Evolutionary conservation across 2,888 invertebrate species (phyloP).

Genomic region (Ormyrus thymus): DNA sequence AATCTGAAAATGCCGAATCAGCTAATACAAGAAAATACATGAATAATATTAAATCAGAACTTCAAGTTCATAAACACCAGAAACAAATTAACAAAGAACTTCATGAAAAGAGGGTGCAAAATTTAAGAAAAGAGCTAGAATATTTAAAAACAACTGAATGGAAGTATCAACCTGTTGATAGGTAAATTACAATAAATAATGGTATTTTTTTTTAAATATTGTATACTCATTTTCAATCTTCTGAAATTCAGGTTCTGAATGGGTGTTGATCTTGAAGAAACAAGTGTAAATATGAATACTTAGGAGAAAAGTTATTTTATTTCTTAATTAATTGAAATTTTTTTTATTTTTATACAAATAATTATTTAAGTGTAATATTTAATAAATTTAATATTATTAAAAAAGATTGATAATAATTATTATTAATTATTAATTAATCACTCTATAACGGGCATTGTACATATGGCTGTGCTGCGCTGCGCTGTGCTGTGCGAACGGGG

Average conservation of each 20-base stretch:
- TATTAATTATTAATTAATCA: background rate
- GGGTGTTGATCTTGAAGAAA: no score
- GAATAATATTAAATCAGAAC: slow-evolving; percentile 48
- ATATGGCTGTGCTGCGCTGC: no score
- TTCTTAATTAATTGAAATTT: background rate
- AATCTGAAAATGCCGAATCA: slow-evolving; percentile 69
- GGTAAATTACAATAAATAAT: slow-evolving; percentile 17
- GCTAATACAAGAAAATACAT: slow-evolving; percentile 57
- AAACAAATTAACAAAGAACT: slow-evolving; percentile 45
- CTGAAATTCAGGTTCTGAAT: no score
- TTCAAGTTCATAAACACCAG: slow-evolving; percentile 42
- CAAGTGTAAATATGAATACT: background rate
- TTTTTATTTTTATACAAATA: slow-evolving; percentile 19
- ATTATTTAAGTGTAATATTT: no score
- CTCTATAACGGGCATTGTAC: no score
- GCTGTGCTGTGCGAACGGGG: no score
- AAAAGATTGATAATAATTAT: no score
- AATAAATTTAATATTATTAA: no score
- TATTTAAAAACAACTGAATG: slow-evolving; percentile 55
- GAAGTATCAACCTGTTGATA: slow-evolving; percentile 54
- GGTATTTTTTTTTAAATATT: no score
- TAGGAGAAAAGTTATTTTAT: background rate
- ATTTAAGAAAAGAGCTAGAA: slow-evolving; percentile 54
- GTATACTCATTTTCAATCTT: no score
- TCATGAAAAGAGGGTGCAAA: slow-evolving; percentile 51